Evolutionary conservation across 2,888 invertebrate genomes (phyloP).

Genomic region (Odontothrips loti): DNA sequence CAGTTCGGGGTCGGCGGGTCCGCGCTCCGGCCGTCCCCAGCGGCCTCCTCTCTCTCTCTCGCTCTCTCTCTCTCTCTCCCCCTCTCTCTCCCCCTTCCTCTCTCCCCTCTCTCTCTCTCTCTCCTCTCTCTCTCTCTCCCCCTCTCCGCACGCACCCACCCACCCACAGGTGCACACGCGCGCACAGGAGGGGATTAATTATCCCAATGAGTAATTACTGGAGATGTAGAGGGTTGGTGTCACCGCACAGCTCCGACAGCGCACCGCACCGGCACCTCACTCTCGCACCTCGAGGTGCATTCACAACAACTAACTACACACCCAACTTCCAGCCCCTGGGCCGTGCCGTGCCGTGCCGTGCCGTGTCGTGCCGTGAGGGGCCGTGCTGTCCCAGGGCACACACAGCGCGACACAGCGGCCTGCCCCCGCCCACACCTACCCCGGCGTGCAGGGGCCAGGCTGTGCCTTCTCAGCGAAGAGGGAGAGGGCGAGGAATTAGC

Average conservation of each 20-base stretch:
- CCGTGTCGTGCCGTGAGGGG: not conserved
- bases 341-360: not conserved
- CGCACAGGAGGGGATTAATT: not conserved
- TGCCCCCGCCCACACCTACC: not conserved
- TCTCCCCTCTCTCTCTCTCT: too few species aligned
- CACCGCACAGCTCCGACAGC: not conserved
- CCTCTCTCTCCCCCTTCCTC: too few species aligned
- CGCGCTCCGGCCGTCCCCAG: too few species aligned
- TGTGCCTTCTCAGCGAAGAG: not conserved
- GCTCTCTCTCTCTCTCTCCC: too few species aligned
- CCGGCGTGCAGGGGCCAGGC: not conserved
- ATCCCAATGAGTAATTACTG: conserved; percentile 23
- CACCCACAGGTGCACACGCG: too few species aligned
- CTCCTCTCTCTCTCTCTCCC: too few species aligned
- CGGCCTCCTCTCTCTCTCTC: too few species aligned
- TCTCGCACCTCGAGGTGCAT: conserved; percentile 15
- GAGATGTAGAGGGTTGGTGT: not conserved
- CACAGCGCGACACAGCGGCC: not conserved
- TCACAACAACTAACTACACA: conserved; percentile 24
- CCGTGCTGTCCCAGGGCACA: not conserved
- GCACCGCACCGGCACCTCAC: not conserved
- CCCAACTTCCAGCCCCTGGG: not conserved
- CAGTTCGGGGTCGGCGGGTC: too few species aligned
- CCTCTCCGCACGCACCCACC: too few species aligned
- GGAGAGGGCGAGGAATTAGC: not conserved